Evolutionary conservation across 2,888 invertebrate genomes (phyloP).

Genomic region (Lepidocyrtoides sp.): DNA sequence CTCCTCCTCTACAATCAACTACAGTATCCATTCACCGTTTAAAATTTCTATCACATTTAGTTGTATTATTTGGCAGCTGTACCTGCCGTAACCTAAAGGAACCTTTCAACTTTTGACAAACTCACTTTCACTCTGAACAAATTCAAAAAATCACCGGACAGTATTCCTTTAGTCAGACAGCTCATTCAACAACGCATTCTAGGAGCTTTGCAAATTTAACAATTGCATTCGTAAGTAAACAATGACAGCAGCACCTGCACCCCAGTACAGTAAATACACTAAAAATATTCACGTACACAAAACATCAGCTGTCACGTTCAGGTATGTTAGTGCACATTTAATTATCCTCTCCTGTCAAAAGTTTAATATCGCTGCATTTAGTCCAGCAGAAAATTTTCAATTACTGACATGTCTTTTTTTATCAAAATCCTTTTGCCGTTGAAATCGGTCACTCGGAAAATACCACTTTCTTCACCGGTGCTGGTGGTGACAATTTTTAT

Average conservation of each 20-base stretch:
- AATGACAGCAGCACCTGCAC: no score
- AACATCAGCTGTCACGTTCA: slow-evolving; percentile 11
- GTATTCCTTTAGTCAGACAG: no score
- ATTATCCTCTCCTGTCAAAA: not conserved
- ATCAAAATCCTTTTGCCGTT: no score
- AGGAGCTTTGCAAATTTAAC: no score
- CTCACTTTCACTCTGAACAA: no score
- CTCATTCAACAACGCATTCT: no score
- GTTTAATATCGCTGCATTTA: not conserved
- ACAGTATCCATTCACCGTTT: not conserved
- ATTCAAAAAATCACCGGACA: no score
- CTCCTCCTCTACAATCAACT: not conserved
- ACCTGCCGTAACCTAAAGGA: slow-evolving; percentile 3
- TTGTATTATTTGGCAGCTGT: not conserved
- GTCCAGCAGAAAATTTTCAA: not conserved
- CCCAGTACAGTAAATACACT: no score
- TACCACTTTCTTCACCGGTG: no score
- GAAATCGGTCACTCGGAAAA: not conserved
- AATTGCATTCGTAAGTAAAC: no score
- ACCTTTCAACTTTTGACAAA: no score
- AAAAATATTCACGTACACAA: not conserved
- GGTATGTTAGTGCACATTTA: not conserved
- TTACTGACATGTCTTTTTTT: no score
- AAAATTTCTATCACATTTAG: slow-evolving; percentile 6
- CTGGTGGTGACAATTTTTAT: not conserved